Evolutionary conservation across 2,797 vertebrate genomes (phyloP).

Genomic region (Clarias fuscus): DNA sequence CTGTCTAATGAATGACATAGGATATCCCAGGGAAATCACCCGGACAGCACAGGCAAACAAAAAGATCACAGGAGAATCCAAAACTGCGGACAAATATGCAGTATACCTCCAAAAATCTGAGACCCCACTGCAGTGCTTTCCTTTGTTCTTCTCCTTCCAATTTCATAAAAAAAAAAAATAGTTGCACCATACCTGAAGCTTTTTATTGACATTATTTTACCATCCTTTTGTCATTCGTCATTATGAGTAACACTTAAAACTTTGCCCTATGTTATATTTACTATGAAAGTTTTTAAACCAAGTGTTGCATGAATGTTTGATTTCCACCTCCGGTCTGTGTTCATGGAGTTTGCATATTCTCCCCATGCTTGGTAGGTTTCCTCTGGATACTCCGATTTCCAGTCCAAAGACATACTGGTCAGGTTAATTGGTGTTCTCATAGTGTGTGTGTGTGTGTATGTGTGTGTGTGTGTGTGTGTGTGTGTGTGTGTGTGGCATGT

Average conservation of each 20-base stretch:
- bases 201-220: neutral
- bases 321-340: too few species aligned
- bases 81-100: neutral
- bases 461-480: too few species aligned
- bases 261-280: neutral
- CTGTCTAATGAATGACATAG: neutral
- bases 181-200: neutral
- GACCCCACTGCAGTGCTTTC: neutral
- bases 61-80: neutral
- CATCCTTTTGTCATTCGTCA: neutral
- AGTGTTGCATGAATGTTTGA: too few species aligned
- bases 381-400: too few species aligned
- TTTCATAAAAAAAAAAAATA: neutral
- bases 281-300: too few species aligned
- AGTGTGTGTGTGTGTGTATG: too few species aligned
- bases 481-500: too few species aligned
- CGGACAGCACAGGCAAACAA: neutral
- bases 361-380: too few species aligned
- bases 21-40: neutral
- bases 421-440: too few species aligned
- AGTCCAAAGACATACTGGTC: too few species aligned
- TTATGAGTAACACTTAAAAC: neutral
- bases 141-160: neutral
- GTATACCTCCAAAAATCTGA: too few species aligned
- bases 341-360: too few species aligned